A percentile compares a stretch with the other conserved stretches of the same genome.
Conservation (phyloP, 2,113 vertebrate genomes). For the Sphaerodactylus townsendi region DNA sequence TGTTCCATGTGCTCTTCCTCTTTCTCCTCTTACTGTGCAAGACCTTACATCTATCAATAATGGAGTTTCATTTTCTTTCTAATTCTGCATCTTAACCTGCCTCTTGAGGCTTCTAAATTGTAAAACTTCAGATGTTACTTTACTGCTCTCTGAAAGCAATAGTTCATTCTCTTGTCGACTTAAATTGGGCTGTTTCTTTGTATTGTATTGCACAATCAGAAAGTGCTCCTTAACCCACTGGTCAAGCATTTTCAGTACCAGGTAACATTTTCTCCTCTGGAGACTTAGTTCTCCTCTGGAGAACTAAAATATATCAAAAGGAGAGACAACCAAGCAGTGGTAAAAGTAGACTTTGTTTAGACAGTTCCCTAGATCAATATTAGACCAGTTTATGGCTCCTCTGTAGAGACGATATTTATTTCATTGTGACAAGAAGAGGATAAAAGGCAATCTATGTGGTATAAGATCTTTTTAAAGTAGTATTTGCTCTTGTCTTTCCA, state of each 20-base stretch:
- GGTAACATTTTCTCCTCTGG: conserved; percentile 27
- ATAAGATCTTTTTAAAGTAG: conserved; percentile 16
- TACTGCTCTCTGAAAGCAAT: background rate
- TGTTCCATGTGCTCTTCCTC: background rate
- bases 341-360: background rate
- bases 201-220: background rate
- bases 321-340: background rate
- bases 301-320: conserved; percentile 8
- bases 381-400: conserved; percentile 9
- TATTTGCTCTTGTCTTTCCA: background rate
- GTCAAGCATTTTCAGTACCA: conserved; percentile 12
- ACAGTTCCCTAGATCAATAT: background rate
- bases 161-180: background rate
- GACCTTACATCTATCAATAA: conserved; percentile 7
- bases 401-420: background rate
- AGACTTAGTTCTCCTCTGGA: conserved; percentile 20
- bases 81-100: background rate
- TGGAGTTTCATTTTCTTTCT: conserved; percentile 12
- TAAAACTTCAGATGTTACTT: background rate
- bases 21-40: background rate
- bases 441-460: background rate
- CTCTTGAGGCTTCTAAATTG: background rate
- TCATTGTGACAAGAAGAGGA: background rate
- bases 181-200: background rate
- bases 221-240: conserved; percentile 25